Evolutionary conservation across 2,797 vertebrate species (phyloP), one percentile per base, ranked within the genome.

Genomic region (Calcarius lapponicus): DNA sequence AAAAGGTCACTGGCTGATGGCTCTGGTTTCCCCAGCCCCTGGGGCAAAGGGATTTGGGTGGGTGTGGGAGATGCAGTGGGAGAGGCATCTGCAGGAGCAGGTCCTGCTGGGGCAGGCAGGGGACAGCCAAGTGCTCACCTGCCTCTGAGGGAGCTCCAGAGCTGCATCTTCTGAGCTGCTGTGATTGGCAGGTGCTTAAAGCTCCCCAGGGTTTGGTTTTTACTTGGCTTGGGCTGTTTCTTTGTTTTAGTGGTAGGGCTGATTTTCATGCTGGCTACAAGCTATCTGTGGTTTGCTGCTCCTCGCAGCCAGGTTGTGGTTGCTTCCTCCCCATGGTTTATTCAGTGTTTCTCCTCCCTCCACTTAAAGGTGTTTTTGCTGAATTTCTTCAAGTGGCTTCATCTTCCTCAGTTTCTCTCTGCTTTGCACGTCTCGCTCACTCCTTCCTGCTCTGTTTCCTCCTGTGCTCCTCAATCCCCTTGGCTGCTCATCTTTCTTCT

Each of bases 341-440:
- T 43, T 43, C 29, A 47, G 32, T 47, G 29, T 50, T 81, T 50
- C 50, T 83, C 7, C 28, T 70, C 31, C 54, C 29, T 40, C 24
- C 13, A n/a, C 40, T 50, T 64, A 16, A 26, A 71, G 42, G 45
- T 73, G 48, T 69, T 93, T 72, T 58, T 65, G 45, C 38, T 73
- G 43, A n/a, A 18, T 74, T 81, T 61, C 61, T 76, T 58, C 13
- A 73, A 51, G 86, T 16, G 10, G 32, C 24, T 87, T 65, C 9
- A 1, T 50, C 45, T 83, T 69, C 87, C 50, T 57, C 21, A 11
- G 0, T 86, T 80, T 60, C 32, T 60, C 17, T 17, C 21, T 0
- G 3, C 18, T 75, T 36, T 36, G 24, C 0, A 0, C 54, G 47
- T 47, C 43, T 76, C 40, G 0, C 56, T 32, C 58, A 2, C 54